Conservation (phyloP, 2,888 invertebrate genomes). For the Dryobotodes eremita region DNA sequence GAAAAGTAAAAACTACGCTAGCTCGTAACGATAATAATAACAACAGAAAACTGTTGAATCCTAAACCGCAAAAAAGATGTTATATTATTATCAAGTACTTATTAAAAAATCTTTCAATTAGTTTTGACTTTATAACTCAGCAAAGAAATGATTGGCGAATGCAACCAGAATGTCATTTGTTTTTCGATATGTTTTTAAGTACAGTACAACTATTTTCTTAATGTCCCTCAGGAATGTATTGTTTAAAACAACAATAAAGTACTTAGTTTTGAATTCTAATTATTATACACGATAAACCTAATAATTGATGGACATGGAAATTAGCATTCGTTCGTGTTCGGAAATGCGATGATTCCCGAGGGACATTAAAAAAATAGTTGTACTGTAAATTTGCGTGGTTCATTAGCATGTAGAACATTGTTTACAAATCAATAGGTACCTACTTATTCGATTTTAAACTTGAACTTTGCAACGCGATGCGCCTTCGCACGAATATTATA, state of each 20-base stretch:
- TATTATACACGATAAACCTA: too few relatives aligned
- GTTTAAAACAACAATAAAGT: too few relatives aligned
- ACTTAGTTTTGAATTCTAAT: too few relatives aligned
- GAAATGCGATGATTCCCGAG: too few relatives aligned
- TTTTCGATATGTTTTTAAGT: slow-evolving; percentile 11
- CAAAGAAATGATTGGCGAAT: neutral
- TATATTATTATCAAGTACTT: neutral
- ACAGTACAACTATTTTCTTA: too few relatives aligned
- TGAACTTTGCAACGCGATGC: neutral
- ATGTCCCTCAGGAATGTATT: too few relatives aligned
- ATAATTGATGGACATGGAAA: too few relatives aligned
- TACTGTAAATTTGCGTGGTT: neutral
- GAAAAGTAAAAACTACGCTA: too few relatives aligned
- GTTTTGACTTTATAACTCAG: neutral
- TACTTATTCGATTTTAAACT: neutral
- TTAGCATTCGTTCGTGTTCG: too few relatives aligned
- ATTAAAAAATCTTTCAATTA: neutral
- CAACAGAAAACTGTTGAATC: too few relatives aligned
- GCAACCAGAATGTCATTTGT: neutral
- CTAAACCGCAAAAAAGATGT: neutral
- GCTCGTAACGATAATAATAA: too few relatives aligned
- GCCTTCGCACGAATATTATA: neutral
- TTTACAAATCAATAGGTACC: slow-evolving; percentile 8
- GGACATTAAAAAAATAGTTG: too few relatives aligned
- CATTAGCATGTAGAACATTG: slow-evolving; percentile 26